Percentiles rank a stretch among this genome's conserved stretches.
These are phyloP conservation scores for Abramis brama DNA, from an alignment of 2,113 vertebrate genomes.

Conservation along the genomic window DNA sequence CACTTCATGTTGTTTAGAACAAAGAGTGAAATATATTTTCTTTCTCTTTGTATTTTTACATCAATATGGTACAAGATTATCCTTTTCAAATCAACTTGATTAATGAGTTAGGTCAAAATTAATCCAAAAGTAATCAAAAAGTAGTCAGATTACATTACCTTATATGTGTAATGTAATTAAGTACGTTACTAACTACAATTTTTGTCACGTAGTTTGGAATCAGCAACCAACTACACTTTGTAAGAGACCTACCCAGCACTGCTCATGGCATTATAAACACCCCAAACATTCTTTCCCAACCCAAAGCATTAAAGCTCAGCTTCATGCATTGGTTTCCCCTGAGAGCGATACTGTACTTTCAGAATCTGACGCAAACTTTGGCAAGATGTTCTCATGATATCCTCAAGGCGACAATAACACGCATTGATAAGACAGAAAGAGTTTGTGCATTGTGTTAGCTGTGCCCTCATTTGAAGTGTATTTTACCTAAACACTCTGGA, in stretches of 20 bases:
- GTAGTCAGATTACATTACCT: neutral
- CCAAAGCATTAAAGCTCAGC: neutral
- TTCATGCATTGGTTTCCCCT: neutral
- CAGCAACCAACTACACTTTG: neutral
- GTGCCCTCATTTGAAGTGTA: slow-evolving; percentile 41
- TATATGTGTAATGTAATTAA: neutral
- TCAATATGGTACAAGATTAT: too few species aligned
- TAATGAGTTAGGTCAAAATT: too few species aligned
- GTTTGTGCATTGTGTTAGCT: slow-evolving; percentile 24
- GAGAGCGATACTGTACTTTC: slow-evolving; percentile 5
- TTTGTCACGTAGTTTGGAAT: neutral
- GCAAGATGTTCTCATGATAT: slow-evolving; percentile 21
- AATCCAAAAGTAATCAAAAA: too few species aligned
- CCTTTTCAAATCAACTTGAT: too few species aligned
- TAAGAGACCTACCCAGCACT: neutral
- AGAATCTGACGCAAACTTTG: slow-evolving; percentile 29
- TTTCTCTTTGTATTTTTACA: too few species aligned
- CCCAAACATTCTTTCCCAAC: neutral
- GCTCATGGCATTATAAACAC: neutral
- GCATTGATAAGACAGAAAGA: slow-evolving; percentile 29
- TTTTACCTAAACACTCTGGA: slow-evolving; percentile 42
- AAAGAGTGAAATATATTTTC: too few species aligned
- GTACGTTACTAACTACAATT: neutral
- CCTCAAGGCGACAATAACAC: slow-evolving; percentile 17
- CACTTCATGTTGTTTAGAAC: too few species aligned